These are phyloP conservation scores for Sclerodermus sp. DNA, from an alignment of 2,888 invertebrate genomes.

Conservation along the genomic window DNA sequence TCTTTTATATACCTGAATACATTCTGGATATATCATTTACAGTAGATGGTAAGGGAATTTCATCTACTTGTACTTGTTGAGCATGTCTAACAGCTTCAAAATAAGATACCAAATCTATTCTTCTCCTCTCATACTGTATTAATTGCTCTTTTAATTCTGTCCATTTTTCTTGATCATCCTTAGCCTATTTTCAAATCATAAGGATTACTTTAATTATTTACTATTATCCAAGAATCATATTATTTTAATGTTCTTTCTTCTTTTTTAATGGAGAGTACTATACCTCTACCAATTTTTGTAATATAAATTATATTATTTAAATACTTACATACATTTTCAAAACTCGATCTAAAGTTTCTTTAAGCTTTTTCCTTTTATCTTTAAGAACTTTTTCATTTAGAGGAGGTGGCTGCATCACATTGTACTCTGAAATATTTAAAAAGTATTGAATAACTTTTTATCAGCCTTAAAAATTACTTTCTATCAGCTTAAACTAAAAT, in stretches of 20 bases:
- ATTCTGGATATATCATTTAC: slow-evolving; percentile 46
- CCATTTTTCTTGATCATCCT: slow-evolving; percentile 95
- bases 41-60: slow-evolving; percentile 85
- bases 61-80: slow-evolving; percentile 92
- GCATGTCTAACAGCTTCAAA: slow-evolving; percentile 95
- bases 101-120: slow-evolving; percentile 85
- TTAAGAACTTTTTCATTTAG: slow-evolving; percentile 95
- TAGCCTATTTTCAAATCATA: slow-evolving; percentile 70
- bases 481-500: background rate
- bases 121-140: slow-evolving; percentile 88
- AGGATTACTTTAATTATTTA: slow-evolving; percentile 15
- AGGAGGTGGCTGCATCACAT: slow-evolving; percentile 91
- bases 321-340: slow-evolving; percentile 92
- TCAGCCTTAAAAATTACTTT: background rate
- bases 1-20: slow-evolving; percentile 38
- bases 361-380: slow-evolving; percentile 93
- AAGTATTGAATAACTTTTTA: slow-evolving; percentile 1
- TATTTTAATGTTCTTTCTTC: background rate
- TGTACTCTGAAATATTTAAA: slow-evolving; percentile 68
- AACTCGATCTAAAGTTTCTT: slow-evolving; percentile 93
- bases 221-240: background rate
- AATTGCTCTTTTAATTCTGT: slow-evolving; percentile 87
- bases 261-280: slow-evolving; percentile 17
- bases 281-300: background rate
- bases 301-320: background rate